A percentile compares a stretch with the other conserved stretches of the same genome.
These are phyloP conservation scores for Dinoponera quadriceps DNA, from an alignment of 1,140 invertebrate genomes.

Conservation along the genomic window DNA sequence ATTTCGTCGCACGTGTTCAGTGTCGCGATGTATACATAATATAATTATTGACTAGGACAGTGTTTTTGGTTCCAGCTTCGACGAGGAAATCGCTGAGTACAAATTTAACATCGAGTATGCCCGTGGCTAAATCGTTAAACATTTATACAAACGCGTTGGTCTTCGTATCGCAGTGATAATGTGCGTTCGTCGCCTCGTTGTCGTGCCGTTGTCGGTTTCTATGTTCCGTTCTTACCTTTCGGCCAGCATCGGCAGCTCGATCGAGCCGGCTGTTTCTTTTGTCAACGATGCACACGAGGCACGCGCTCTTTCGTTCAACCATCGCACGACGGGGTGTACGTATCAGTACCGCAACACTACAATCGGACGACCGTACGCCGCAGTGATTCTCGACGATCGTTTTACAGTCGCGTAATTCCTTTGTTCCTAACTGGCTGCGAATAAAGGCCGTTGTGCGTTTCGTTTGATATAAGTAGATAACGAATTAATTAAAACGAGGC, in stretches of 20 bases:
- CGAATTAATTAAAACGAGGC: neutral
- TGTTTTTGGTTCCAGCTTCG: slow-evolving; percentile 71
- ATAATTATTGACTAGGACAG: slow-evolving; percentile 72
- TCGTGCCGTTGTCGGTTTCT: slow-evolving; percentile 12
- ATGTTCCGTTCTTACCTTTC: neutral
- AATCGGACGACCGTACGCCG: slow-evolving; percentile 3
- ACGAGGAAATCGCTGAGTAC: slow-evolving; percentile 69
- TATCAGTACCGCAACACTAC: slow-evolving; percentile 52
- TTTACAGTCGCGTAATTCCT: neutral
- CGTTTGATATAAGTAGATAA: neutral
- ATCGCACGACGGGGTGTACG: slow-evolving; percentile 40
- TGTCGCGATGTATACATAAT: slow-evolving; percentile 65
- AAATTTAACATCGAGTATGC: slow-evolving; percentile 68
- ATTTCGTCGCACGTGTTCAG: slow-evolving; percentile 61
- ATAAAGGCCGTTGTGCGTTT: neutral
- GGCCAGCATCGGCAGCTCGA: slow-evolving; percentile 28
- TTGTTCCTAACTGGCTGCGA: neutral
- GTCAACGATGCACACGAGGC: slow-evolving; percentile 15
- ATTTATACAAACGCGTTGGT: slow-evolving; percentile 63
- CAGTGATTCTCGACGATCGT: neutral
- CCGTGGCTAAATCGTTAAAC: slow-evolving; percentile 53
- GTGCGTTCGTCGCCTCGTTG: slow-evolving; percentile 31
- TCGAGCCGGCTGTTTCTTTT: slow-evolving; percentile 13
- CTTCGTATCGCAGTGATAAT: slow-evolving; percentile 55
- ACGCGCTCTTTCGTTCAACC: slow-evolving; percentile 38